Conservation (phyloP, 2,113 vertebrate species). For the Gallinago paraguaiae region DNA sequence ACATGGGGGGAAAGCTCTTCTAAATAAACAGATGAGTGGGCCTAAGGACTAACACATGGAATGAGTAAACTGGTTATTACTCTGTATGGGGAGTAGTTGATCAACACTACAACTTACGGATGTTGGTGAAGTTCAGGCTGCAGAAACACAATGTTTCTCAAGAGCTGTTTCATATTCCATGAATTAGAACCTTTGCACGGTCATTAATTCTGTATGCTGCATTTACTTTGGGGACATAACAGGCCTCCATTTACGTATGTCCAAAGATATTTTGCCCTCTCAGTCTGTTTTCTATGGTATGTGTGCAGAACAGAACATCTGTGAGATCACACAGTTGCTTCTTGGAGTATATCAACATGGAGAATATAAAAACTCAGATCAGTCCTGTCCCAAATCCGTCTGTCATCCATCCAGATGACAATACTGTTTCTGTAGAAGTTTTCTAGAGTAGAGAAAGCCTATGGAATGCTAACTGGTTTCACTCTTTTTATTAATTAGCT, state of each 20-base stretch:
- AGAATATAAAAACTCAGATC: not conserved
- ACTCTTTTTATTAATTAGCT: not conserved
- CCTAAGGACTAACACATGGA: not conserved
- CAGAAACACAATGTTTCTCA: not conserved
- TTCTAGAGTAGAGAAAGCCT: not conserved
- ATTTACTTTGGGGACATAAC: not conserved
- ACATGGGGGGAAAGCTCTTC: not conserved
- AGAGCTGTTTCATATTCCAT: not conserved
- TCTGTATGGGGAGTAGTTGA: not conserved
- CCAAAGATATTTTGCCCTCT: not conserved
- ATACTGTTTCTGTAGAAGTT: not conserved
- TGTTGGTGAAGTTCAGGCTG: not conserved
- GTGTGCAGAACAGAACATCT: not conserved
- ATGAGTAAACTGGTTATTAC: not conserved
- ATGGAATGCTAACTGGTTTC: not conserved
- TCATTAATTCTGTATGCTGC: not conserved
- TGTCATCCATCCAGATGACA: not conserved
- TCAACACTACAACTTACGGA: not conserved
- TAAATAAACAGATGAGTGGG: not conserved
- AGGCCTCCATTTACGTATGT: not conserved
- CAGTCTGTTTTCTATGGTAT: not conserved
- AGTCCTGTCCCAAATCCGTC: not conserved
- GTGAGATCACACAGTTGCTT: not conserved
- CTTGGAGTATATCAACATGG: not conserved
- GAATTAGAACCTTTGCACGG: not conserved